Base-by-base conservation (phyloP, 1,140 invertebrate species). In the Harpegnathos saltator region DNA sequence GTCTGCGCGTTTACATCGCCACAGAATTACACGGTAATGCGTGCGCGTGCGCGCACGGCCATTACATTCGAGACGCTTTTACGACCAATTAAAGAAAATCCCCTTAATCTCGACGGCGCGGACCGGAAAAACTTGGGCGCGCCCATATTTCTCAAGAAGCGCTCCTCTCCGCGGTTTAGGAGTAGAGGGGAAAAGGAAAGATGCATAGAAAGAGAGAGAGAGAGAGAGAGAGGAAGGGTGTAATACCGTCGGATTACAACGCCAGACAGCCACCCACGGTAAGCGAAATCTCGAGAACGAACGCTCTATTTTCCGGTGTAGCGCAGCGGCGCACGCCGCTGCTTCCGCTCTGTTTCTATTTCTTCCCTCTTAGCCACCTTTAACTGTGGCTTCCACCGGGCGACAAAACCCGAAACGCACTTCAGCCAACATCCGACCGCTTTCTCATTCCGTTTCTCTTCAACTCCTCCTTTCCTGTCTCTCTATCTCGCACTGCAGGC, bases 271-370 rank as follows among this genome's bases (percentile, higher is more conserved):
- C n/a, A n/a, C n/a, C 14, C 68, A 22, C 62, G 63, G 62, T 83
- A 83, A 85, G 83, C 81, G 80, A 85, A 85, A 85, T 85, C 83
- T 83, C 80, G 56, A 68, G n/a, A 85, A 59, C 80, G 26, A 74
- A 62, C 33, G 72, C 62, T 59, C 83, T 58, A 81, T 69, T 58
- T 83, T 78, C 56, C 56, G n/a, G 22, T 68, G n/a, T 77, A 66
- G 22, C 38, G n/a, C 68, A 66, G 22, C 38, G 15, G 12, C 50
- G 33, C 50, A 22, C 17, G 33, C 38, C 33, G 56, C 62, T 78
- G 12, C n/a, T 68, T 26, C 29, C 33, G n/a, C 17, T 68, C 61
- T 22, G 29, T 62, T 52, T 78, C 17, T 26, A 19, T 33, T 77
- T 78, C 50, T 15, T 62, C 12, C 9, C 65, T 74, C 52, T 66